Conservation (phyloP, 2,797 vertebrate species). For the Cossypha dichroa region DNA sequence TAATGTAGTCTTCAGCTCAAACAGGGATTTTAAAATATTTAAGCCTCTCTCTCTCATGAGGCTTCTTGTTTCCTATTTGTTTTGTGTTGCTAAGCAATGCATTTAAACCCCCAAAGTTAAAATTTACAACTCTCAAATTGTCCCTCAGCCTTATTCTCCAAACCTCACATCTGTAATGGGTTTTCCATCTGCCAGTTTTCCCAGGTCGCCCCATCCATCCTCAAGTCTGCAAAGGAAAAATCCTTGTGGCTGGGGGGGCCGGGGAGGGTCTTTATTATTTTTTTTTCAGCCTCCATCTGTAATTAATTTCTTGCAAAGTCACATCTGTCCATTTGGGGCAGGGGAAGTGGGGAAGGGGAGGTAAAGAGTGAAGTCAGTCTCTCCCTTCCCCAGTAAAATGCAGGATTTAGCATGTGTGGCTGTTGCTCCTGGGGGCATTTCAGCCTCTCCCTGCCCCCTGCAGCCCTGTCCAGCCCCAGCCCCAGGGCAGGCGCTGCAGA, state of each 20-base stretch:
- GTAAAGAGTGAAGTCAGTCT: constrained; percentile 59
- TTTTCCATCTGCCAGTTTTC: constrained; percentile 73
- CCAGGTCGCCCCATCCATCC: constrained; percentile 50
- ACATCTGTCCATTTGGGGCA: constrained; percentile 37
- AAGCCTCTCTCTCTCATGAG: constrained; percentile 61
- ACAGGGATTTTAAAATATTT: constrained; percentile 67
- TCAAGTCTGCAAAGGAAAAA: constrained; percentile 52
- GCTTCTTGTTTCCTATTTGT: constrained; percentile 79
- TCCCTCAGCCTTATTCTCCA: constrained; percentile 36
- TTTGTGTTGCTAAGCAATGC: constrained; percentile 76
- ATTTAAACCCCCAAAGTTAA: constrained; percentile 64
- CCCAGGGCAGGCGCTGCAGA: neutral
- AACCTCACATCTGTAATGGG: constrained; percentile 71
- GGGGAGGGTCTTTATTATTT: neutral
- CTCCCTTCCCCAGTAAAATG: constrained; percentile 43
- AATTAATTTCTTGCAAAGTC: constrained; percentile 67
- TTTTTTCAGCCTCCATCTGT: constrained; percentile 37
- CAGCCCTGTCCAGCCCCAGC: neutral
- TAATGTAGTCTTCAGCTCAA: constrained; percentile 64
- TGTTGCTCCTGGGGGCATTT: neutral
- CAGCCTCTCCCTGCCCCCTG: neutral
- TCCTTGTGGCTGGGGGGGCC: constrained; percentile 17
- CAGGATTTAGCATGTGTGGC: neutral
- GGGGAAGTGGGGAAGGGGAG: neutral
- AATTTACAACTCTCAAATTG: constrained; percentile 57